Percentiles rank a stretch among this genome's conserved stretches.
Evolutionary conservation across 2,113 vertebrate genomes (phyloP).

Genomic region (Engystomops pustulosus): DNA sequence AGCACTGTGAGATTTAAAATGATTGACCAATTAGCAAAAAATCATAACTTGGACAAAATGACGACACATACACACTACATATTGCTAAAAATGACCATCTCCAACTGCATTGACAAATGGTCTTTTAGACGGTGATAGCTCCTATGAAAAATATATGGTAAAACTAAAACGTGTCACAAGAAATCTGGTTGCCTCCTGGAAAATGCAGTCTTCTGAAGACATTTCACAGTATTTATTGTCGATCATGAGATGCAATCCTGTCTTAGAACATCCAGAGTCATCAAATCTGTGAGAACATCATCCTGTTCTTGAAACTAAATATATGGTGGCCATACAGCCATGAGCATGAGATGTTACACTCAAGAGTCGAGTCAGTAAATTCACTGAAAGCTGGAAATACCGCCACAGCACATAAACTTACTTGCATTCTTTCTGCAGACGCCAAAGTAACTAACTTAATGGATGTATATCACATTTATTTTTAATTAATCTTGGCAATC

Average conservation of each 20-base stretch:
- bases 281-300: not conserved
- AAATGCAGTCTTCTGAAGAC: too few relatives aligned
- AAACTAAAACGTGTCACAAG: too few relatives aligned
- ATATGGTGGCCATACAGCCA: too few relatives aligned
- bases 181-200: too few relatives aligned
- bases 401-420: conserved; percentile 6
- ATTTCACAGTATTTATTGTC: not conserved
- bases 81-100: too few relatives aligned
- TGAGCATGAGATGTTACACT: not conserved
- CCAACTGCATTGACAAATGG: too few relatives aligned
- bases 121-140: too few relatives aligned
- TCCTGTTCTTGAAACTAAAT: not conserved
- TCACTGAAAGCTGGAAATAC: not conserved
- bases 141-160: too few relatives aligned
- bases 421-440: not conserved
- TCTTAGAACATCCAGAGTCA: not conserved
- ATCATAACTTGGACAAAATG: too few relatives aligned
- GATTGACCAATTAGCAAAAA: too few relatives aligned
- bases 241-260: not conserved
- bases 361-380: conserved; percentile 14
- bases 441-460: conserved; percentile 3
- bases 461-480: conserved; percentile 25
- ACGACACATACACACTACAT: too few relatives aligned
- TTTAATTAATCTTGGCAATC: conserved; percentile 30
- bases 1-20: too few relatives aligned